Percentiles rank a stretch among this genome's conserved stretches.
These are phyloP conservation scores for Discoglossus pictus DNA, from an alignment of 2,797 vertebrate genomes.

Conservation along the genomic window DNA sequence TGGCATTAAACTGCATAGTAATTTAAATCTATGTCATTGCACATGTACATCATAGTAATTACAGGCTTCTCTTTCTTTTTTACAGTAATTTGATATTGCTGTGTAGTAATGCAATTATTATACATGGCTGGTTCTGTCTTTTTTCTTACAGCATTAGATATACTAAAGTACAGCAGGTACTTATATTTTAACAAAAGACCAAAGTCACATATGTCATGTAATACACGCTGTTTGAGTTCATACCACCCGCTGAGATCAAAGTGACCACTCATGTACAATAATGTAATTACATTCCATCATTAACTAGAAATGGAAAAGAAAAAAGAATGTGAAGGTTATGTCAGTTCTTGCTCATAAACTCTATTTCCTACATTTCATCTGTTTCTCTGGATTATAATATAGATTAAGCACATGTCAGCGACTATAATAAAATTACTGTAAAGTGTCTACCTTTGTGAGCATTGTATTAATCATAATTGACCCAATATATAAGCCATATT, in stretches of 20 bases:
- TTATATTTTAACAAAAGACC: constrained; percentile 38
- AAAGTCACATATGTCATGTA: constrained; percentile 34
- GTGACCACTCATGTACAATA: constrained; percentile 43
- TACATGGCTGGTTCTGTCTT: constrained; percentile 47
- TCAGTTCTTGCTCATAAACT: not conserved
- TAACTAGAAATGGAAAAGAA: constrained; percentile 23
- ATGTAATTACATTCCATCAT: constrained; percentile 47
- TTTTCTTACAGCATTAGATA: constrained; percentile 33
- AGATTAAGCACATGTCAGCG: too few relatives aligned
- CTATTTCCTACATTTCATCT: too few relatives aligned
- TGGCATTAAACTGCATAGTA: constrained; percentile 21
- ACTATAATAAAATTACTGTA: too few relatives aligned
- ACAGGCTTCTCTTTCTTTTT: constrained; percentile 28
- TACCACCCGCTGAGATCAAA: constrained; percentile 39
- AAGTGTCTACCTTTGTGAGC: too few relatives aligned
- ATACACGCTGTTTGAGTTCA: constrained; percentile 26
- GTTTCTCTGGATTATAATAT: too few relatives aligned
- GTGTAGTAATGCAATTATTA: constrained; percentile 47
- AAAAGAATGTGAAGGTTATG: constrained; percentile 27
- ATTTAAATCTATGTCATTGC: constrained; percentile 20
- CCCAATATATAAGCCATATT: too few relatives aligned
- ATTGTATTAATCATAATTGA: too few relatives aligned
- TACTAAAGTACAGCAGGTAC: constrained; percentile 43
- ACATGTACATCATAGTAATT: constrained; percentile 46
- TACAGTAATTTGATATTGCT: constrained; percentile 44